phyloP scores from a whole-genome alignment of 2,888 invertebrate genomes.

The Sialis lutaria region DNA sequence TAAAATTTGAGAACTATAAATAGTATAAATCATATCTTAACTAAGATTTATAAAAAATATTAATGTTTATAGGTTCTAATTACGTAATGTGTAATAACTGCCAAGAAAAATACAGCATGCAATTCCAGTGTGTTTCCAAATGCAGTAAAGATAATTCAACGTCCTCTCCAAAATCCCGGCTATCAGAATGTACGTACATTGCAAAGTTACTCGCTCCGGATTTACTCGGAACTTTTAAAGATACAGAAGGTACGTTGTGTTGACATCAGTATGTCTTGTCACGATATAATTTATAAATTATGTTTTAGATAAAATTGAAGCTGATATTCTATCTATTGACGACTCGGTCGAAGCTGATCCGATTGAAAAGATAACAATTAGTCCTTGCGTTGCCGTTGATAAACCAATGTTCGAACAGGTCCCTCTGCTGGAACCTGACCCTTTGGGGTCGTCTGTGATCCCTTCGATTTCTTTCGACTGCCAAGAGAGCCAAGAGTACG shows the following conservation, averaged over 20 bases:
- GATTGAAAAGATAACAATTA: constrained; percentile 16
- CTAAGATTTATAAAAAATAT: background rate
- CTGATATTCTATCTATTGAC: constrained; percentile 5
- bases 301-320: constrained; percentile 4
- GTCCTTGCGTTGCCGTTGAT: constrained; percentile 21
- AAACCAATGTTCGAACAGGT: constrained; percentile 27
- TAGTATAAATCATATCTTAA: no score
- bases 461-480: constrained; percentile 20
- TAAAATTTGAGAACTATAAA: background rate
- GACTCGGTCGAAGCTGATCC: constrained; percentile 6
- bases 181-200: constrained; percentile 6
- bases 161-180: constrained; percentile 2
- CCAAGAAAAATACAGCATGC: constrained; percentile 25
- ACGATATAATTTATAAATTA: background rate
- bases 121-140: constrained; percentile 6
- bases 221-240: constrained; percentile 20
- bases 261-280: background rate
- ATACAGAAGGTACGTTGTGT: background rate
- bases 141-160: constrained; percentile 2
- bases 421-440: constrained; percentile 30
- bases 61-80: constrained; percentile 20
- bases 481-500: constrained; percentile 16
- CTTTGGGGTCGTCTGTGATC: constrained; percentile 31
- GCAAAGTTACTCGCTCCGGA: constrained; percentile 20
- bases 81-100: constrained; percentile 34